These are phyloP conservation scores for Hippocampus barbouri DNA, from an alignment of 2,113 vertebrate genomes.

Conservation along the genomic window DNA sequence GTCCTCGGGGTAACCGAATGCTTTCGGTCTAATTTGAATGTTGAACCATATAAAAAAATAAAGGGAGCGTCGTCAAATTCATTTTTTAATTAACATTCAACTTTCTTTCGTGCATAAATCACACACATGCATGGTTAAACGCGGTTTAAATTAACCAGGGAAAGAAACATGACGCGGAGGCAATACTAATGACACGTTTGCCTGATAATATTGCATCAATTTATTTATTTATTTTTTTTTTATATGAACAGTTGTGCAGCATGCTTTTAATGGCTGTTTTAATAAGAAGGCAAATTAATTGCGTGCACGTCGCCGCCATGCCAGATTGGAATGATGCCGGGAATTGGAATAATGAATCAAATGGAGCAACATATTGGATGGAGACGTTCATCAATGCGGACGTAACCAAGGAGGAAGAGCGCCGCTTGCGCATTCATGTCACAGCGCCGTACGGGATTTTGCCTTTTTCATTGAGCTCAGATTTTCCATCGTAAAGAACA, in stretches of 20 bases:
- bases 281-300: slow-evolving; percentile 68
- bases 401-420: slow-evolving; percentile 24
- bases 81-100: slow-evolving; percentile 24
- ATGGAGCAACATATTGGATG: slow-evolving; percentile 71
- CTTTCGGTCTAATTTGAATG: background rate
- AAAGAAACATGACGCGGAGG: slow-evolving; percentile 48
- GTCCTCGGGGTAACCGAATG: background rate
- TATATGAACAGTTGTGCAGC: slow-evolving; percentile 66
- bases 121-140: slow-evolving; percentile 23
- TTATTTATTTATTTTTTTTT: slow-evolving; percentile 26
- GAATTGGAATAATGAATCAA: slow-evolving; percentile 72
- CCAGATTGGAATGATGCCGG: slow-evolving; percentile 46
- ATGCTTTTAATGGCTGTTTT: slow-evolving; percentile 71
- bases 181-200: slow-evolving; percentile 66
- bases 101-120: slow-evolving; percentile 12
- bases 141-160: slow-evolving; percentile 50
- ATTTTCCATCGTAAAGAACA: slow-evolving; percentile 19
- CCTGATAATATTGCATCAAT: slow-evolving; percentile 40
- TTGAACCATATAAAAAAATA: background rate
- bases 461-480: background rate
- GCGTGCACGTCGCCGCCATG: slow-evolving; percentile 44
- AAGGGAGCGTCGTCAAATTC: background rate
- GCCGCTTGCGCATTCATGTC: slow-evolving; percentile 36
- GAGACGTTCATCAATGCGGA: slow-evolving; percentile 62
- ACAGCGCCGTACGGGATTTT: slow-evolving; percentile 2